These are phyloP conservation scores for Eumerus sabulonum DNA, from an alignment of 2,888 invertebrate species.

Conservation along the genomic window DNA sequence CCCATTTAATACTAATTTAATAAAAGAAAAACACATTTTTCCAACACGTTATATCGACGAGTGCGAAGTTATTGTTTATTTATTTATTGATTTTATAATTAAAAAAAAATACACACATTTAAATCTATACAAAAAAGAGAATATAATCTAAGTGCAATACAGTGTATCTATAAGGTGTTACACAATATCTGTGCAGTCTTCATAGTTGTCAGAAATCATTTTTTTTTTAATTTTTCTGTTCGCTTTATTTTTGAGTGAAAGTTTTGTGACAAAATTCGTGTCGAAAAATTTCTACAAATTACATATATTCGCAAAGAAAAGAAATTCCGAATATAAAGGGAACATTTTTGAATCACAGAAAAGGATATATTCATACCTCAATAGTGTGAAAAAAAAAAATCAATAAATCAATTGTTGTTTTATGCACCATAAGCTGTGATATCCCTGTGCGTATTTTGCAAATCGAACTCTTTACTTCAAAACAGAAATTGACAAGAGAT, in stretches of 20 bases:
- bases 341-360: background rate
- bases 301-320: no score
- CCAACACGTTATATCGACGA: background rate
- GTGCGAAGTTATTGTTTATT: constrained; percentile 13
- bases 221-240: background rate
- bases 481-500: constrained; percentile 4
- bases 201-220: constrained; percentile 15
- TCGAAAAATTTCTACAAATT: no score
- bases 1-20: background rate
- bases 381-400: constrained; percentile 18
- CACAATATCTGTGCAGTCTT: constrained; percentile 52
- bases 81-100: constrained; percentile 33
- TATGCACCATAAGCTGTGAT: constrained; percentile 53
- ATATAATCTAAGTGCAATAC: no score
- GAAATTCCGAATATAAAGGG: no score
- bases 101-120: background rate
- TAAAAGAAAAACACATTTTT: background rate
- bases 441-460: constrained; percentile 21
- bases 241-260: no score
- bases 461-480: background rate
- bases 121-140: background rate
- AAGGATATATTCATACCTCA: constrained; percentile 41
- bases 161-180: constrained; percentile 45
- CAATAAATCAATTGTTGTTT: no score
- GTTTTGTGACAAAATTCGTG: constrained; percentile 34